Evolutionary conservation across 2,888 invertebrate genomes (phyloP), one percentile per base, ranked within the genome.

Genomic region (Drosophila subsilvestris): DNA sequence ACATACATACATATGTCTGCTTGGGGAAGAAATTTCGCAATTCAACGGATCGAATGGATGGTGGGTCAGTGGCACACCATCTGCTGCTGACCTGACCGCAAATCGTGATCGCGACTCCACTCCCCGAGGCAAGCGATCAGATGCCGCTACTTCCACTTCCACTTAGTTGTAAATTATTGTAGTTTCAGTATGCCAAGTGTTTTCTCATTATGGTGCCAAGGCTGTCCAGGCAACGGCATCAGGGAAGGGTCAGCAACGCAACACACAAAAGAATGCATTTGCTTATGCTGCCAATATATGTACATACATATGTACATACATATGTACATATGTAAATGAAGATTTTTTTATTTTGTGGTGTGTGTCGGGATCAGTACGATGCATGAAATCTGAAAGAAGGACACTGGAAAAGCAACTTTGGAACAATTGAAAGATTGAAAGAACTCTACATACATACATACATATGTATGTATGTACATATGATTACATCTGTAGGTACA

Each of bases 51-150:
- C 72, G 63, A 18, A 67, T 63, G 73, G 63, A 25, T 25, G 73
- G 63, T 80, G 62, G 78, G 80, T 79, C 78, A 86, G 62, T 79
- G 68, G 78, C 63, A 55, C 60, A 75, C 79, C 86, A 86, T 80
- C 86, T 86, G 86, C 71, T 75, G 37, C 49, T 71, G 62, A 83
- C 72, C 49, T 71, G 62, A 83, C 72, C 67, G 63, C 63, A 66
- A 70, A 49, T 62, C 62, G 62, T 44, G 63, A 71, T 71, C 65
- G 62, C 62, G 61, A 55, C 37, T 48, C 20, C n/a, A 55, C 37
- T 48, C 20, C n/a, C 37, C 37, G 37, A 10, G 53, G 27, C 45
- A n/a, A 37, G 29, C n/a, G 17, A 37, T 37, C 37, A 12, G 18
- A 37, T 10, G 17, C n/a, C 59, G 44, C 51, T 32, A 32, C 44